Conservation (phyloP, 1,140 invertebrate genomes). For the Drosophila obscura region DNA sequence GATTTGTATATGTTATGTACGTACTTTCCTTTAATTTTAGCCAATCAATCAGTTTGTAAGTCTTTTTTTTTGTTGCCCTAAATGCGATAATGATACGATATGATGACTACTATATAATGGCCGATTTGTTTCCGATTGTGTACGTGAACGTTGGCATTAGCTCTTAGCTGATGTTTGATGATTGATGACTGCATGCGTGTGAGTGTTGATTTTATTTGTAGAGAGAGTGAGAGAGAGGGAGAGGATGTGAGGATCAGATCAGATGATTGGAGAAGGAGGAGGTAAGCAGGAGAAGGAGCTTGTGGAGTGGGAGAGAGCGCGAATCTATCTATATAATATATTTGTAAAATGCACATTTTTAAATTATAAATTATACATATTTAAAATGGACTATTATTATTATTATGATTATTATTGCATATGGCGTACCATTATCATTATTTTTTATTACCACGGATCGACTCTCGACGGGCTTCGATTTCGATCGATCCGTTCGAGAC, state of each 20-base stretch:
- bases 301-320: slow-evolving; percentile 26
- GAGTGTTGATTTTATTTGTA: slow-evolving; percentile 57
- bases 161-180: slow-evolving; percentile 2
- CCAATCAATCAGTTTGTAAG: slow-evolving; percentile 52
- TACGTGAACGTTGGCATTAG: slow-evolving; percentile 27
- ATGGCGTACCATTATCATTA: slow-evolving; percentile 42
- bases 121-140: slow-evolving; percentile 33
- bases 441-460: slow-evolving; percentile 48
- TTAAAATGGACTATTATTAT: slow-evolving; percentile 41
- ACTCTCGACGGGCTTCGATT: slow-evolving; percentile 8
- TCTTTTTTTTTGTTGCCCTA: slow-evolving; percentile 30
- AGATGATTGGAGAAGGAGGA: neutral
- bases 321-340: slow-evolving; percentile 47
- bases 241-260: slow-evolving; percentile 9
- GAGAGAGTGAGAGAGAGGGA: slow-evolving; percentile 21
- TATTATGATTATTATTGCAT: slow-evolving; percentile 30
- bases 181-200: slow-evolving; percentile 26
- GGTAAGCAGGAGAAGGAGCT: neutral
- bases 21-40: slow-evolving; percentile 75
- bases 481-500: slow-evolving; percentile 19
- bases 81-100: slow-evolving; percentile 29
- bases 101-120: slow-evolving; percentile 29
- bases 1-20: slow-evolving; percentile 56
- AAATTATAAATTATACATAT: slow-evolving; percentile 47
- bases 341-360: slow-evolving; percentile 50